Base-by-base conservation (phyloP, 2,888 invertebrate genomes). In the Philereme vetulata region DNA sequence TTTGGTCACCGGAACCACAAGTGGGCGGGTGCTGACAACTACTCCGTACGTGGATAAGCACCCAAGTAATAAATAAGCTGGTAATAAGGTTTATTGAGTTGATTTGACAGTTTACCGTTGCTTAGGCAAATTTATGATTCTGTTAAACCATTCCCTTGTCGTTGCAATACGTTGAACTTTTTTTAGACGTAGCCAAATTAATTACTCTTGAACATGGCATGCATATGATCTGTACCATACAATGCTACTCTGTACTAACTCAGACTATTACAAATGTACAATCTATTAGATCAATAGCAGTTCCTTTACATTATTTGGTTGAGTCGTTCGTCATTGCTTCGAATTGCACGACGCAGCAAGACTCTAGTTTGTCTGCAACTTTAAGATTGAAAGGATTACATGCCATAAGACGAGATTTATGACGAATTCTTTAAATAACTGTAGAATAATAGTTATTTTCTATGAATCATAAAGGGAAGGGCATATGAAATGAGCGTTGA, bases 21-120 rank as follows among this genome's bases (percentile, higher is more conserved):
- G 63, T 62, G 62, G 63, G 68, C 60, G 62, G 63, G 58, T 65
- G 63, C 55, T 50, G 64, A 62, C 60, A 49, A 59, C 59, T 51
- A 21, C 1, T 21, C 21, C 43, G 51, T 66, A 40, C 67, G 68
- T 64, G 62, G 58, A 63, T 61, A 67, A 62, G 64, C 56, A 53
- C 45, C 21, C 45, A 38, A 55, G 56, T 65, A 56, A 67, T 67
- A 67, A 69, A 67, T 65, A 62, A 65, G 42, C 55, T 49, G 51
- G 59, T 64, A 67, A 65, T 69, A 67, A 65, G 69, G 69, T 69
- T 67, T 69, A 68, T 65, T 62, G 65, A 65, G 59, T 64, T 42
- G 53, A 64, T 60, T 65, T 64, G 67, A 67, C 67, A 64, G 65
- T 60, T 64, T 52, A 67, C 69, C 69, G 69, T 67, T 69, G 61